A percentile compares a stretch with the other conserved stretches of the same genome.
Conservation (phyloP, 1,140 invertebrate species). For the Sinonovacula constricta region DNA sequence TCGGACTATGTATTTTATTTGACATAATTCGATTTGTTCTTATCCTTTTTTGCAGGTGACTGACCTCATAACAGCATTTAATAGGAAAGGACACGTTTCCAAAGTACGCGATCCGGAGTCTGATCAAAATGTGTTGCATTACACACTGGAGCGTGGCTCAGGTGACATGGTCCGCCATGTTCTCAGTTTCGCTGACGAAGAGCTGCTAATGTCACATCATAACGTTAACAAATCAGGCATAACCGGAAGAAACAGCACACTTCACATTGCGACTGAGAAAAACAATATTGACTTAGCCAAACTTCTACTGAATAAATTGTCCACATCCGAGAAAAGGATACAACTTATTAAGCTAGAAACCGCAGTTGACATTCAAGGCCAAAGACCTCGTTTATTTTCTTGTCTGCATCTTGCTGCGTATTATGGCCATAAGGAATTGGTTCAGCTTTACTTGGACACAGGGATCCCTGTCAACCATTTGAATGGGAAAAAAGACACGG, state of each 20-base stretch:
- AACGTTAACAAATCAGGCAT: constrained; percentile 52
- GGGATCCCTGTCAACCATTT: constrained; percentile 68
- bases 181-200: constrained; percentile 42
- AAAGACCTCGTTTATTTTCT: constrained; percentile 71
- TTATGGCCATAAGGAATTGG: constrained; percentile 64
- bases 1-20: too few relatives aligned
- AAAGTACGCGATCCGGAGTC: constrained; percentile 45
- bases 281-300: constrained; percentile 61
- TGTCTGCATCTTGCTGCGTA: constrained; percentile 72
- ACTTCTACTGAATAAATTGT: constrained; percentile 57
- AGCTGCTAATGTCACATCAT: constrained; percentile 55
- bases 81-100: not conserved
- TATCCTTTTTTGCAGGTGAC: too few relatives aligned
- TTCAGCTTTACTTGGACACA: constrained; percentile 60
- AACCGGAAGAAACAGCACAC: constrained; percentile 57
- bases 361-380: constrained; percentile 68
- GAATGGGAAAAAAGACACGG: constrained; percentile 73
- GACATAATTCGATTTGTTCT: too few relatives aligned
- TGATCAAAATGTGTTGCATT: constrained; percentile 63
- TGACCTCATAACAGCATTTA: not conserved
- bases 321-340: constrained; percentile 12
- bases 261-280: constrained; percentile 65
- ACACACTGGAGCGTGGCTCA: constrained; percentile 52
- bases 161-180: constrained; percentile 50
- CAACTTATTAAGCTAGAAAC: constrained; percentile 64